A percentile compares a stretch with the other conserved stretches of the same genome.
phyloP scores from a whole-genome alignment of 2,113 vertebrate genomes.

The Beaufortia kweichowensis region DNA sequence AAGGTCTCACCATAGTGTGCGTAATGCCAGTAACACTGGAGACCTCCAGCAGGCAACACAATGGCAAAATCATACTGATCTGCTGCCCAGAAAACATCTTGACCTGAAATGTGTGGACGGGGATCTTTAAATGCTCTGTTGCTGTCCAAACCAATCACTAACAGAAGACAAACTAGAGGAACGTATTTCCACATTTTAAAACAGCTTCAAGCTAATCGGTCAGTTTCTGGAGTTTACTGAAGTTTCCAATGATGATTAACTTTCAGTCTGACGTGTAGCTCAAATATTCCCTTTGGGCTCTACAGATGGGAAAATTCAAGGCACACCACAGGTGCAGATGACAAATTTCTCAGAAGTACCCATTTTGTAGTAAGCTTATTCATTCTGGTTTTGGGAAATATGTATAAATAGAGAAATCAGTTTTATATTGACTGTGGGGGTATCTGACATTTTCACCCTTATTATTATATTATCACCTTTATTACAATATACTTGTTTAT shows the following conservation, averaged over 20 bases:
- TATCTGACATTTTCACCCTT: too few species aligned
- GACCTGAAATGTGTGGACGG: conserved; percentile 58
- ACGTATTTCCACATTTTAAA: conserved; percentile 26
- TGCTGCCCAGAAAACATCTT: conserved; percentile 74
- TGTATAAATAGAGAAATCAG: background rate
- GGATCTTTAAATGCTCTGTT: conserved; percentile 66
- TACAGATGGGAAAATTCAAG: conserved; percentile 35
- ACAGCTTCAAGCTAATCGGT: background rate
- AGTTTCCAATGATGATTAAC: conserved; percentile 47
- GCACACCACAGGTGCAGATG: conserved; percentile 32
- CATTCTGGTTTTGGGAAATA: background rate
- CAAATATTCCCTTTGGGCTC: background rate
- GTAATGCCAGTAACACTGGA: conserved; percentile 93
- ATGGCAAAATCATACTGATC: conserved; percentile 88
- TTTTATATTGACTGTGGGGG: too few species aligned
- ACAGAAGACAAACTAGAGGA: conserved; percentile 53
- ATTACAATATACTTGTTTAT: too few species aligned
- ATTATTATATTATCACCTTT: too few species aligned
- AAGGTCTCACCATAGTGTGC: conserved; percentile 80
- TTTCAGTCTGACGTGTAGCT: conserved; percentile 19
- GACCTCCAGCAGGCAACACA: conserved; percentile 65
- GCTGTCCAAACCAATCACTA: conserved; percentile 31
- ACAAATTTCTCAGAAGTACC: background rate
- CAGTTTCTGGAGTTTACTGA: conserved; percentile 6
- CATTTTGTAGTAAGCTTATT: background rate